Base-by-base conservation (phyloP, 1,140 invertebrate species). In the Eumeta japonica region DNA sequence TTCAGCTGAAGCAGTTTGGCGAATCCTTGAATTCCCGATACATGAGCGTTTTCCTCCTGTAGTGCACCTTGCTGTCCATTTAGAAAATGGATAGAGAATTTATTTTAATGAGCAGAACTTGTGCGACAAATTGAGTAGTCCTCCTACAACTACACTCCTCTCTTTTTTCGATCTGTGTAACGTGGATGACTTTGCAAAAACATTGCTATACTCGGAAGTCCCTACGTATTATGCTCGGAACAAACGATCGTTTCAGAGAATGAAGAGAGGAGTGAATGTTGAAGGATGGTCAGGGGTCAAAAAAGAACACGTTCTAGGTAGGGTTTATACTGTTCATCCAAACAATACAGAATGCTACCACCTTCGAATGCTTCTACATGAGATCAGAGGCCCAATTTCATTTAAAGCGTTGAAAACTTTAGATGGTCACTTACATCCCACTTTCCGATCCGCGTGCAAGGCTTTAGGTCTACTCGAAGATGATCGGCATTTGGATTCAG, bases 1-100 rank as follows among this genome's bases (percentile, higher is more conserved):
- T 35, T 58, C 57, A 36, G 54, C 53, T 35, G 67, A 79, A 64
- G 64, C 72, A 27, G 37, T 67, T 37, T 77, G 73, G 71, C 45
- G 71, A 15, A 59, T 77, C 14, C 62, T 68, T 15, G 50, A 43
- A 39, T 76, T 76, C 51, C 39, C 50, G 10, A 60, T 76, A 16
- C 58, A 75, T 46, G 62, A 77, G 37, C 45, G 62, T 48, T 40
- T 52, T 41, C 74, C 76, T 38, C 39, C 67, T 24, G 64, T 72
- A 16, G 33, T 62, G 9, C 62, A 77, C 28, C 57, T 78, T 17
- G 59, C 55, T 5, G 59, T 73, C 3, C 66, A 75, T 55, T 38
- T 74, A 29, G 58, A 72, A 52, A 71, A 74, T 55, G 59, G 57
- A 11, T 58, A 74, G 51, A 18, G 60, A 46, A 53, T 66, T 34